Percentiles rank a stretch among this genome's conserved stretches.
phyloP scores from a whole-genome alignment of 2,888 invertebrate genomes.

The Drosophila buzzatii region DNA sequence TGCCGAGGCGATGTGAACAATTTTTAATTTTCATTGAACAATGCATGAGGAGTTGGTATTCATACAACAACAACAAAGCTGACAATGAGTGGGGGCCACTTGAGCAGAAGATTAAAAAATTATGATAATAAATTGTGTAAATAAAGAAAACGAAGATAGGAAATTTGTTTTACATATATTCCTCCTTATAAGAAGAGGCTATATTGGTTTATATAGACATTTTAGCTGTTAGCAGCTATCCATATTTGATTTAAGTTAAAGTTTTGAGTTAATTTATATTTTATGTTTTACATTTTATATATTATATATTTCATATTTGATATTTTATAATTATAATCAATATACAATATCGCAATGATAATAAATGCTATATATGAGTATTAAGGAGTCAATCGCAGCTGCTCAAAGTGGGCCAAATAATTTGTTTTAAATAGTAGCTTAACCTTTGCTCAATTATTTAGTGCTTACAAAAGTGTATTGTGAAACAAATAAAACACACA shows the following conservation, averaged over 20 bases:
- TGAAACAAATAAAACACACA: not conserved
- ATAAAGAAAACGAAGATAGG: not conserved
- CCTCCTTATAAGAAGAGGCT: not conserved
- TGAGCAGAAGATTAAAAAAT: conserved; percentile 33
- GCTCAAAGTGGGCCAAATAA: too few relatives aligned
- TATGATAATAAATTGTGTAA: conserved; percentile 23
- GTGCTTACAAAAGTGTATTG: not conserved
- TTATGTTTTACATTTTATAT: not conserved
- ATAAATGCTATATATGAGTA: too few relatives aligned
- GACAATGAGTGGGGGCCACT: conserved; percentile 27
- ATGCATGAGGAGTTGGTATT: conserved; percentile 15
- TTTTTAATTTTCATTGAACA: conserved; percentile 48
- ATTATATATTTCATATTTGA: not conserved
- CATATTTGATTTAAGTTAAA: too few relatives aligned
- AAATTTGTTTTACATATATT: not conserved
- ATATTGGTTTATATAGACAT: not conserved
- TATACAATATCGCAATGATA: too few relatives aligned
- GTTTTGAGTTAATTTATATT: not conserved
- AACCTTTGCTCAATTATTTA: not conserved
- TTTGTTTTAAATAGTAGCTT: not conserved
- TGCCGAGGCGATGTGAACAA: conserved; percentile 36
- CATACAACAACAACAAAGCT: not conserved
- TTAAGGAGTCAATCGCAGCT: too few relatives aligned
- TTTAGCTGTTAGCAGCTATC: too few relatives aligned
- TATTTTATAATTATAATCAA: not conserved